A percentile compares a stretch with the other conserved stretches of the same genome.
Evolutionary conservation across 1,140 invertebrate genomes (phyloP).

Genomic region (Drosophila pandora): DNA sequence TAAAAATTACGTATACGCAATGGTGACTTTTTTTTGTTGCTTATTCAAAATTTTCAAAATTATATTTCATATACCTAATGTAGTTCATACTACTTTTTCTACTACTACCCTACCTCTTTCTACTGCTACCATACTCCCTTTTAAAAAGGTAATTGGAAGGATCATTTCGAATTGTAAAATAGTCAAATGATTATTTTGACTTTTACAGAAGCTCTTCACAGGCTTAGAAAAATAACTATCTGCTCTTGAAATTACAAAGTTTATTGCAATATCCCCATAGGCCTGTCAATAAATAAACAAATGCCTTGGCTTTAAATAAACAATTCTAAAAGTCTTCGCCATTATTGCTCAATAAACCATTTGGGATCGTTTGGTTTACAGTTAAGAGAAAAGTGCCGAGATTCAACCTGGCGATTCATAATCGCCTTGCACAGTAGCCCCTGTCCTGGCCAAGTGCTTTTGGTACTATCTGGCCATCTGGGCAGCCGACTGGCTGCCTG

Average conservation of each 20-base stretch:
- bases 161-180: too few species aligned
- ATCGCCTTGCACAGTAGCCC: constrained; percentile 41
- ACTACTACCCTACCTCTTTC: not conserved
- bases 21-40: not conserved
- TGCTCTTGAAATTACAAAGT: not conserved
- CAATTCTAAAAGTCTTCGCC: constrained; percentile 31
- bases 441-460: constrained; percentile 38
- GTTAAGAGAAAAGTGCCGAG: constrained; percentile 30
- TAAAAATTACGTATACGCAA: not conserved
- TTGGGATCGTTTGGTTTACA: constrained; percentile 12
- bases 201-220: not conserved
- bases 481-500: constrained; percentile 8
- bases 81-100: not conserved
- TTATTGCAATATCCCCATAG: not conserved
- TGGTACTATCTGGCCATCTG: constrained; percentile 38
- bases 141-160: not conserved
- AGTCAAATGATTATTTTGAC: not conserved
- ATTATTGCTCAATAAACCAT: constrained; percentile 24
- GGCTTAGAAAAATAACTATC: not conserved
- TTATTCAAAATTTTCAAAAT: too few species aligned
- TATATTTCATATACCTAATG: too few species aligned
- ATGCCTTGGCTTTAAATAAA: constrained; percentile 25
- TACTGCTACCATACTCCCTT: not conserved
- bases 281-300: constrained; percentile 25
- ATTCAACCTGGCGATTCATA: constrained; percentile 43